phyloP scores from a whole-genome alignment of 2,797 vertebrate species.

The Bradypodion pumilum region DNA sequence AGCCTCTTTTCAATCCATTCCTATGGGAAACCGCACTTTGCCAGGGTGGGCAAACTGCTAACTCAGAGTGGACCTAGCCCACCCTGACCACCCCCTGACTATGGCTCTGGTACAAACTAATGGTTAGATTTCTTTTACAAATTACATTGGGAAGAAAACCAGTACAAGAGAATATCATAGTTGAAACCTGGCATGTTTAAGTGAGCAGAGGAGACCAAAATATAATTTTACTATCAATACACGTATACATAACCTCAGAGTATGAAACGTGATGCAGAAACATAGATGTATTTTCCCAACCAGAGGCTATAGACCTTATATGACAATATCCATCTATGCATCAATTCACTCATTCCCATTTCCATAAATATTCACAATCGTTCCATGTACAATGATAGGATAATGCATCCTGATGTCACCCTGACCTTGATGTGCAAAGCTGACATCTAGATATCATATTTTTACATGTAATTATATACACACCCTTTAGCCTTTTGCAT shows the following conservation, averaged over 20 bases:
- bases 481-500: slow-evolving; percentile 63
- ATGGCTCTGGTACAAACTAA: no score
- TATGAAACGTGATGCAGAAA: slow-evolving; percentile 23
- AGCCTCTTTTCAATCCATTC: no score
- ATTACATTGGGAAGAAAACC: no score
- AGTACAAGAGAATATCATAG: no score
- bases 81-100: no score
- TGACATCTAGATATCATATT: slow-evolving; percentile 57
- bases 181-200: no score
- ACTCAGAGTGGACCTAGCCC: no score
- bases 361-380: slow-evolving; percentile 1
- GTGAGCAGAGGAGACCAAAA: no score
- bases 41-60: no score
- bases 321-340: slow-evolving; percentile 9
- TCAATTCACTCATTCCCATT: background rate
- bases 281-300: slow-evolving; percentile 19
- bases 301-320: slow-evolving; percentile 23
- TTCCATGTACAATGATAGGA: slow-evolving; percentile 46
- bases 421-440: slow-evolving; percentile 65
- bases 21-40: no score
- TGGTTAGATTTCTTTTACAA: no score
- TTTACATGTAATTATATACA: slow-evolving; percentile 50
- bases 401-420: slow-evolving; percentile 57
- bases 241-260: slow-evolving; percentile 3
- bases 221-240: no score